Percentiles rank a stretch among this genome's conserved stretches.
phyloP scores from a whole-genome alignment of 2,113 vertebrate genomes.

The Tiliqua scincoides region DNA sequence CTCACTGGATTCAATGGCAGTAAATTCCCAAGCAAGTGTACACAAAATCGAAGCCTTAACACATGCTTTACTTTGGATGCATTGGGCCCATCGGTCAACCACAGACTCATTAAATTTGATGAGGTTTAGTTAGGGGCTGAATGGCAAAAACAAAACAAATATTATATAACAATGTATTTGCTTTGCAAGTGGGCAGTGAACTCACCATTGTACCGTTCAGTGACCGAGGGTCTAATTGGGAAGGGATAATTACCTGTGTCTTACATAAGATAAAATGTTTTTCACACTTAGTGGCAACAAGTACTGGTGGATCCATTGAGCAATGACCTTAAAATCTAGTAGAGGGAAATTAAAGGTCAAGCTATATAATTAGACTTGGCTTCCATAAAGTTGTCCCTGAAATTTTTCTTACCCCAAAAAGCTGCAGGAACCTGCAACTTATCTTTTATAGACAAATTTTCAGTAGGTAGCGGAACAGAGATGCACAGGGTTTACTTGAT shows the following conservation, averaged over 20 bases:
- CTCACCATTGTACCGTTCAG: background rate
- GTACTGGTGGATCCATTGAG: conserved; percentile 14
- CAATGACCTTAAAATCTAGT: background rate
- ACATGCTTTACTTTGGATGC: background rate
- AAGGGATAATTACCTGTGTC: background rate
- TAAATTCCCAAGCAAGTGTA: background rate
- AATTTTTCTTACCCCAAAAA: background rate
- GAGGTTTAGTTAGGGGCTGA: fast-evolving
- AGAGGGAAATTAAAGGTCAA: conserved; percentile 19
- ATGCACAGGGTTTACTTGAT: too few species aligned
- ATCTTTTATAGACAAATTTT: too few species aligned
- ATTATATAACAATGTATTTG: background rate
- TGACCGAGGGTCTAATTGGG: background rate
- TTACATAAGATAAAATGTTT: background rate
- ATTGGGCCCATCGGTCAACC: background rate
- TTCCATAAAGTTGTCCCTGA: background rate
- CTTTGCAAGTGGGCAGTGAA: background rate
- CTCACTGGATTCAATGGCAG: background rate
- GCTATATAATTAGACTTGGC: background rate
- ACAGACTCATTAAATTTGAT: background rate
- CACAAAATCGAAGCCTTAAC: background rate
- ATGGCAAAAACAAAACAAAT: fast-evolving
- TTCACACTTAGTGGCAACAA: background rate
- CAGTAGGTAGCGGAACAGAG: too few species aligned
- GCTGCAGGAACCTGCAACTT: too few species aligned